phyloP scores from a whole-genome alignment of 1,140 invertebrate species.

The Cydia pomonella region DNA sequence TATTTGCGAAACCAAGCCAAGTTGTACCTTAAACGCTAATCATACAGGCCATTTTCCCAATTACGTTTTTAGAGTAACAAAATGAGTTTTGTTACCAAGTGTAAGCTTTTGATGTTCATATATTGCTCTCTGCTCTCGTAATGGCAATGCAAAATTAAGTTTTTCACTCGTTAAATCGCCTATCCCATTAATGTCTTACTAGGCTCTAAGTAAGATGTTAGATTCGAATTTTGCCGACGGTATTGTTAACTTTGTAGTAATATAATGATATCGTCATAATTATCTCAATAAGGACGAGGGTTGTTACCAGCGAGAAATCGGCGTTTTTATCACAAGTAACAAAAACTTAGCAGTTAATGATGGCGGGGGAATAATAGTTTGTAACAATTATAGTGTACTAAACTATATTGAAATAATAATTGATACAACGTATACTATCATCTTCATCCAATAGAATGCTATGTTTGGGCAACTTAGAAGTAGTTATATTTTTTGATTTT shows the following conservation, averaged over 20 bases:
- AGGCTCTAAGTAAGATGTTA: not conserved
- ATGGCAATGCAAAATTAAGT: not conserved
- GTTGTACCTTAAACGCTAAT: not conserved
- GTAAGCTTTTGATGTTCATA: conserved; percentile 28
- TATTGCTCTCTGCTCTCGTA: conserved; percentile 2
- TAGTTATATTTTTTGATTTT: no score
- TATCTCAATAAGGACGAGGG: conserved; percentile 2
- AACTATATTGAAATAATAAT: no score
- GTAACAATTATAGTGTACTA: not conserved
- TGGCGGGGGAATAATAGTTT: not conserved
- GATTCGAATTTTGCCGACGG: not conserved
- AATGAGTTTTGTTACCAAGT: conserved; percentile 4
- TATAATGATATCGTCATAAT: conserved; percentile 24
- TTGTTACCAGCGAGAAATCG: not conserved
- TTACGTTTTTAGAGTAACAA: not conserved
- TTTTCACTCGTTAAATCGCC: not conserved
- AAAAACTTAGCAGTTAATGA: not conserved
- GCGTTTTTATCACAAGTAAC: not conserved
- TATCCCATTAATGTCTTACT: not conserved
- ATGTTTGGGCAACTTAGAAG: no score
- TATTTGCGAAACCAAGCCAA: not conserved
- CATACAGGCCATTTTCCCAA: not conserved
- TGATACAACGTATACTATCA: no score
- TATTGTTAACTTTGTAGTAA: not conserved
- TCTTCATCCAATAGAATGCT: no score